These are phyloP conservation scores for Chamaetylas fuelleborni DNA, from an alignment of 2,113 vertebrate species.

Conservation along the genomic window DNA sequence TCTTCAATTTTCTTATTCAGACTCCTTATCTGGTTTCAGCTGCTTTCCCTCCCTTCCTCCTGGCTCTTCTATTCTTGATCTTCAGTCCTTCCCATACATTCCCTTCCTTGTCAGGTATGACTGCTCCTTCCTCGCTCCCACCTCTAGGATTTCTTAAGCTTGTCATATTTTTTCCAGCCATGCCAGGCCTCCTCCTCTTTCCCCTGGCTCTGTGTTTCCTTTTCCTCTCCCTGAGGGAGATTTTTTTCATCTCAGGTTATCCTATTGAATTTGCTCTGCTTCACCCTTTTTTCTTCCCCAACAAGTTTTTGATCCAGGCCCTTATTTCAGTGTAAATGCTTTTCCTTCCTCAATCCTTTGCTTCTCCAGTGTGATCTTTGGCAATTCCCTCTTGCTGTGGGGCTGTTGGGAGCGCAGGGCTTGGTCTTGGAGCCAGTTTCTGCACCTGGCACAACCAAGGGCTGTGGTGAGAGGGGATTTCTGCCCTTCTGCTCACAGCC, in stretches of 20 bases:
- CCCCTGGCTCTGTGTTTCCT: not conserved
- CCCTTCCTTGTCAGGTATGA: not conserved
- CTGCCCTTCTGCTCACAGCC: not conserved
- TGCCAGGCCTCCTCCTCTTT: not conserved
- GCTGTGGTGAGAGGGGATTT: not conserved
- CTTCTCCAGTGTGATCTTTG: not conserved
- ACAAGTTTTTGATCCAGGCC: not conserved
- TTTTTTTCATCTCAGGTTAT: not conserved
- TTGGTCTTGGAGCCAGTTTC: not conserved
- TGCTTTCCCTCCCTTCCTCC: not conserved
- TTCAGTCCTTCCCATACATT: not conserved
- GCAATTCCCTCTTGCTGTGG: not conserved
- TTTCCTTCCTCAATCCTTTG: not conserved
- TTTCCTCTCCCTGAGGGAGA: not conserved
- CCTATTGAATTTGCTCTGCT: not conserved
- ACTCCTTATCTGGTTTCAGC: not conserved
- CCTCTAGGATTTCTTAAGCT: not conserved
- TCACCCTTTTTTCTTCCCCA: not conserved
- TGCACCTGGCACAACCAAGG: not conserved
- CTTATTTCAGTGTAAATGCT: not conserved
- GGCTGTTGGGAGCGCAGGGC: not conserved
- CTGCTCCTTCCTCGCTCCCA: fast-evolving
- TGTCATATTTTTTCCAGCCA: not conserved
- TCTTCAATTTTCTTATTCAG: not conserved
- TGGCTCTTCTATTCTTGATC: not conserved